These are phyloP conservation scores for Ptyas mucosa DNA, from an alignment of 2,113 vertebrate genomes.

Conservation along the genomic window DNA sequence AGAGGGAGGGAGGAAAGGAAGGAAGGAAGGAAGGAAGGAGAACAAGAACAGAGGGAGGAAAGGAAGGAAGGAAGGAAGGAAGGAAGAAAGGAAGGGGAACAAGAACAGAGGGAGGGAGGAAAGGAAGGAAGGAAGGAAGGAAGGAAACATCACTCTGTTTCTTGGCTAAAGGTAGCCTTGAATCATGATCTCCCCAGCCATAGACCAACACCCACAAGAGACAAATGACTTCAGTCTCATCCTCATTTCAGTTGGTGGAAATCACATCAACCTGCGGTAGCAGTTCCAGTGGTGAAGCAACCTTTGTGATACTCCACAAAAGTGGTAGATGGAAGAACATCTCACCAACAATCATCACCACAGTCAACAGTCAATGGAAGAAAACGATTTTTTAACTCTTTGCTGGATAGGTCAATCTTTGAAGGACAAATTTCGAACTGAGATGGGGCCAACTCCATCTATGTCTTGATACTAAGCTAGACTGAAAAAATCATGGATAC, in stretches of 20 bases:
- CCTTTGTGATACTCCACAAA: neutral
- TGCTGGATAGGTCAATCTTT: neutral
- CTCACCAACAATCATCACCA: neutral
- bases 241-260: neutral
- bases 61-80: too few relatives aligned
- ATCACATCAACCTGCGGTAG: neutral
- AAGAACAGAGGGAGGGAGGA: too few relatives aligned
- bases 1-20: too few relatives aligned
- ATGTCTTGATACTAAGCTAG: neutral
- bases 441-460: neutral
- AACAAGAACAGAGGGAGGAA: too few relatives aligned
- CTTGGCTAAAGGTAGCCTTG: neutral
- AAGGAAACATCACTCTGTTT: neutral
- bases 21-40: too few relatives aligned
- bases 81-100: too few relatives aligned
- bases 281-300: neutral
- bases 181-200: neutral
- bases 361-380: neutral
- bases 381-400: neutral
- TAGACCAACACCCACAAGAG: too few relatives aligned
- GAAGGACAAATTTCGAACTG: neutral
- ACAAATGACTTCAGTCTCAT: neutral
- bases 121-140: too few relatives aligned
- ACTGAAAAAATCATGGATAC: neutral
- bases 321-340: neutral